A percentile compares a stretch with the other conserved stretches of the same genome.
Evolutionary conservation across 2,113 vertebrate genomes (phyloP).

Genomic region (Ictalurus punctatus): DNA sequence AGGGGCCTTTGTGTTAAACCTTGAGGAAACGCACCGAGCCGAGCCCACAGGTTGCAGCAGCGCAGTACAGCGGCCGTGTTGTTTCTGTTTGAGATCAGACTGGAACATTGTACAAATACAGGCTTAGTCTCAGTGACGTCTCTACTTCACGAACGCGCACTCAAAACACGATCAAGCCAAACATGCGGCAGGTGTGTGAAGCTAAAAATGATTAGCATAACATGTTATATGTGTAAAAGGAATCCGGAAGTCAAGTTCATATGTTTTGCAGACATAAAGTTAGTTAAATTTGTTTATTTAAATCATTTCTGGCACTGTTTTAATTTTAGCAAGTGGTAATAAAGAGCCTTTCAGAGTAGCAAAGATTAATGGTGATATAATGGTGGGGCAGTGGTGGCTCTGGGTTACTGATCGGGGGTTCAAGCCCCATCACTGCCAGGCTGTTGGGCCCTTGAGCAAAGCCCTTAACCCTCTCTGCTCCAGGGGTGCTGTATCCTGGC

Average conservation of each 20-base stretch:
- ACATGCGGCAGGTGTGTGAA: neutral
- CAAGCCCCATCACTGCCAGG: too few species aligned
- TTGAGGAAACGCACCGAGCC: neutral
- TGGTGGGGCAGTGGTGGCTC: too few species aligned
- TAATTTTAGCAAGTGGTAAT: neutral
- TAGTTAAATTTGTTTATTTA: neutral
- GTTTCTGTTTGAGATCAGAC: neutral
- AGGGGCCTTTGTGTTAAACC: constrained; percentile 2
- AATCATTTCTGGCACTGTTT: neutral
- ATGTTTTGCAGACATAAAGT: neutral
- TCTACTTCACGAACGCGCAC: neutral
- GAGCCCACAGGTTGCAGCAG: neutral
- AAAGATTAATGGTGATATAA: neutral
- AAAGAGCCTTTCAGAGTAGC: neutral
- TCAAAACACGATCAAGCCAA: neutral
- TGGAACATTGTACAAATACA: neutral
- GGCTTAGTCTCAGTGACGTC: neutral
- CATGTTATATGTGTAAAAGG: neutral
- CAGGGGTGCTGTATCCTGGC: too few species aligned
- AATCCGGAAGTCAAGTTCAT: neutral
- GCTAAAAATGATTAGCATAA: neutral
- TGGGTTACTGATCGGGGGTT: too few species aligned
- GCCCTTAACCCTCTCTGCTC: too few species aligned
- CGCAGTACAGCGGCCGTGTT: neutral
- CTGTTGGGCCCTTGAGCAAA: too few species aligned